Evolutionary conservation across 2,113 vertebrate genomes (phyloP).

Genomic region (Mobula hypostoma): DNA sequence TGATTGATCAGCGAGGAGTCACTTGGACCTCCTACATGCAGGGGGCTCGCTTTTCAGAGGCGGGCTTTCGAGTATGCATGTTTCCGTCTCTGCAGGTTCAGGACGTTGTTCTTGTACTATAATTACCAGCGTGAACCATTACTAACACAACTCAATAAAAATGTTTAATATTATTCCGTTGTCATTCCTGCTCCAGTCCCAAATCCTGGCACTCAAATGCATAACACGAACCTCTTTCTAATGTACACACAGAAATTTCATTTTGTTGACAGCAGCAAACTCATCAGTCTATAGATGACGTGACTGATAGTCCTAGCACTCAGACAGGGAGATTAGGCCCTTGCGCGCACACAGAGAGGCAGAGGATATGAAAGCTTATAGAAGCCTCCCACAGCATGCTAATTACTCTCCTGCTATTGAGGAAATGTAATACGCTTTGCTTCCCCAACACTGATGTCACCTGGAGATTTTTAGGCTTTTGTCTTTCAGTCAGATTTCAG

Average conservation of each 20-base stretch:
- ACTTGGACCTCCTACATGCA: too few relatives aligned
- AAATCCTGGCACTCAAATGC: background rate
- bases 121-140: too few relatives aligned
- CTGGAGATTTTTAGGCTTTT: background rate
- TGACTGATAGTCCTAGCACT: background rate
- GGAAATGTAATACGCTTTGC: constrained; percentile 18
- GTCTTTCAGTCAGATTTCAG: constrained; percentile 4
- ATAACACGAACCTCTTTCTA: background rate
- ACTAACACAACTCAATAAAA: too few relatives aligned
- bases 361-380: background rate
- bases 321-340: background rate
- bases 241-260: background rate
- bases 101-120: too few relatives aligned
- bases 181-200: too few relatives aligned
- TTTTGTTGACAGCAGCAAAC: background rate
- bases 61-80: too few relatives aligned
- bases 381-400: background rate
- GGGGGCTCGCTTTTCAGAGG: too few relatives aligned
- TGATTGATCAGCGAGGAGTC: too few relatives aligned
- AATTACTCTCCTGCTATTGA: constrained; percentile 12
- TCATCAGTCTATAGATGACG: background rate
- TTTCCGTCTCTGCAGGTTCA: too few relatives aligned
- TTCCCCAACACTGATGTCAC: background rate
- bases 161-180: too few relatives aligned
- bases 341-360: background rate